These are phyloP conservation scores for Pocota personata DNA, from an alignment of 2,888 invertebrate genomes.

Conservation along the genomic window DNA sequence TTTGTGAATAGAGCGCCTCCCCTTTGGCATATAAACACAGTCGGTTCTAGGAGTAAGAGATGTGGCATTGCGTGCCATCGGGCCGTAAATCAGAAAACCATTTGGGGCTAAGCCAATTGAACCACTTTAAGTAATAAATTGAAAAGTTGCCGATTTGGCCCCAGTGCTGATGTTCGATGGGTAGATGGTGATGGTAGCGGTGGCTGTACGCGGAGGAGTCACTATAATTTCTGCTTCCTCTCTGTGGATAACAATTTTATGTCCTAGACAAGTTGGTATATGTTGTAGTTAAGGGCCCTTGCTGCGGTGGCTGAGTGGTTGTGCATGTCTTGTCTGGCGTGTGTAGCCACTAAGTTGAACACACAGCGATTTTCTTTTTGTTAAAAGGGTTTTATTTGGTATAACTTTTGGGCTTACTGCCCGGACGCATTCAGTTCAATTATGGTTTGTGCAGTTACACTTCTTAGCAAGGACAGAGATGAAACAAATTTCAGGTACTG, in stretches of 20 bases:
- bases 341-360: slow-evolving; percentile 36
- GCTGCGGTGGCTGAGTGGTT: slow-evolving; percentile 1
- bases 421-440: not conserved
- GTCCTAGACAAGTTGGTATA: slow-evolving; percentile 56
- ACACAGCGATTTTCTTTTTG: not conserved
- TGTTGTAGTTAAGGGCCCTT: not conserved
- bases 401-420: slow-evolving; percentile 18
- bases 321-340: slow-evolving; percentile 36
- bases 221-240: slow-evolving; percentile 51
- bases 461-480: not conserved
- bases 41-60: slow-evolving; percentile 20
- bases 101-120: slow-evolving; percentile 78
- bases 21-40: slow-evolving; percentile 9
- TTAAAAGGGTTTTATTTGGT: not conserved
- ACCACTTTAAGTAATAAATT: slow-evolving; percentile 79
- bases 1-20: slow-evolving; percentile 11
- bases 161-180: slow-evolving; percentile 68
- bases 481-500: too few relatives aligned
- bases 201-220: slow-evolving; percentile 38
- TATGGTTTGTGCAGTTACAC: slow-evolving; percentile 10
- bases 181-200: slow-evolving; percentile 20
- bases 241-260: slow-evolving; percentile 61
- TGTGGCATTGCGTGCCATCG: slow-evolving; percentile 79
- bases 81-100: slow-evolving; percentile 80
- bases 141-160: slow-evolving; percentile 78